phyloP scores from a whole-genome alignment of 1,140 invertebrate genomes.

The Oryzaephilus surinamensis region DNA sequence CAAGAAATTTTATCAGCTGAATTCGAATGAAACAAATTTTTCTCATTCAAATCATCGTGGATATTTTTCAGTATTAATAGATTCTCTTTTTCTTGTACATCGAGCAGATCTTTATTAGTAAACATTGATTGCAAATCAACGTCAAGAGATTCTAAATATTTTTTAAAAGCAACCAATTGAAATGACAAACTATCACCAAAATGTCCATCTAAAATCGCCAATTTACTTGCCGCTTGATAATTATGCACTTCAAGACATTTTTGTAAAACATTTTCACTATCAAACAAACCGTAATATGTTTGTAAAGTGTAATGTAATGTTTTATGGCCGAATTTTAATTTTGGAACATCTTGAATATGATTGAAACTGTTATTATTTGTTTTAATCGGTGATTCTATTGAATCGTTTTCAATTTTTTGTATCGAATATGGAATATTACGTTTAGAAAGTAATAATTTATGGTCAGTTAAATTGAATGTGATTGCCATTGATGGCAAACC shows the following conservation, averaged over 20 bases:
- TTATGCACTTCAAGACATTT: slow-evolving; percentile 36
- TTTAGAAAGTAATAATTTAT: slow-evolving; percentile 19
- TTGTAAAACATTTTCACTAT: slow-evolving; percentile 29
- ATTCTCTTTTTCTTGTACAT: slow-evolving; percentile 19
- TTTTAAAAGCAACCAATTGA: slow-evolving; percentile 34
- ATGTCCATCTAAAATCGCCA: slow-evolving; percentile 35
- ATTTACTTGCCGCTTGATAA: slow-evolving; percentile 37
- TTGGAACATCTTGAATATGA: slow-evolving; percentile 21
- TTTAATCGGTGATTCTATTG: slow-evolving; percentile 5
- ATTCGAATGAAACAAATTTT: slow-evolving; percentile 11
- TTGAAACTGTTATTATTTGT: slow-evolving; percentile 1
- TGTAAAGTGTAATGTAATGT: slow-evolving; percentile 36
- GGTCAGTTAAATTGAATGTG: slow-evolving; percentile 27
- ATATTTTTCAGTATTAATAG: slow-evolving; percentile 23
- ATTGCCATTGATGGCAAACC: slow-evolving; percentile 32
- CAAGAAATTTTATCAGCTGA: slow-evolving; percentile 12
- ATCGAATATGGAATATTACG: slow-evolving; percentile 20
- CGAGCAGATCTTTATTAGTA: slow-evolving; percentile 15
- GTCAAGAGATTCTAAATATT: slow-evolving; percentile 20
- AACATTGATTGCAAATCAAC: slow-evolving; percentile 19
- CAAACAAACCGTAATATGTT: slow-evolving; percentile 33
- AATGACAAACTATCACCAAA: slow-evolving; percentile 38
- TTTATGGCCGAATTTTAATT: slow-evolving; percentile 25
- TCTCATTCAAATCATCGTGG: slow-evolving; percentile 25
- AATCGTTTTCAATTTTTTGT: slow-evolving; percentile 19